Conservation (phyloP, 2,888 invertebrate genomes). For the Trichopoda pennipes region DNA sequence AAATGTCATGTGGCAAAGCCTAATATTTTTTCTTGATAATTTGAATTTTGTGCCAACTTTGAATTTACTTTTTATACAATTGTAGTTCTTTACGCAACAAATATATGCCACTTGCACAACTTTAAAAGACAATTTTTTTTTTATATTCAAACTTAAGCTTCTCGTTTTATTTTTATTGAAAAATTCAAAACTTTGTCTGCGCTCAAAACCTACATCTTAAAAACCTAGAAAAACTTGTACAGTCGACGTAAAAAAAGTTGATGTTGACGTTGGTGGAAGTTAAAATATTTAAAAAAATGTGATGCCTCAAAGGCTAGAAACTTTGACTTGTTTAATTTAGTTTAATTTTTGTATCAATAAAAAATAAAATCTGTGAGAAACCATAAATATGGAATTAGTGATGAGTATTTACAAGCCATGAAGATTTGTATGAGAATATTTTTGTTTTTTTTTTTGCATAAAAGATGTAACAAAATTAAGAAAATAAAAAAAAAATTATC, state of each 20-base stretch:
- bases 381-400: neutral
- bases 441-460: too few species aligned
- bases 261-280: constrained; percentile 7
- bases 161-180: constrained; percentile 21
- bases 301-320: constrained; percentile 61
- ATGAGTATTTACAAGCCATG: too few species aligned
- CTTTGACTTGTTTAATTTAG: constrained; percentile 62
- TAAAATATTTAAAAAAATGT: constrained; percentile 24
- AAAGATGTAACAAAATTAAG: too few species aligned
- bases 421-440: too few species aligned
- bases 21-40: too few species aligned
- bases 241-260: neutral
- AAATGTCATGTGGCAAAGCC: too few species aligned
- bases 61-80: constrained; percentile 5
- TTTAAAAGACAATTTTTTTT: constrained; percentile 22
- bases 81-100: neutral
- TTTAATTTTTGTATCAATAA: constrained; percentile 8
- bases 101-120: constrained; percentile 4
- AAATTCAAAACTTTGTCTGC: constrained; percentile 18
- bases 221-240: constrained; percentile 57
- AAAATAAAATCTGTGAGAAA: constrained; percentile 33
- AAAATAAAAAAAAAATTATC: too few species aligned
- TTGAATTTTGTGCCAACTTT: constrained; percentile 11
- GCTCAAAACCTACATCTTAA: constrained; percentile 62
- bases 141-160: constrained; percentile 21